Base-by-base conservation (phyloP, 1,140 invertebrate species). In the Microvelia longipes region DNA sequence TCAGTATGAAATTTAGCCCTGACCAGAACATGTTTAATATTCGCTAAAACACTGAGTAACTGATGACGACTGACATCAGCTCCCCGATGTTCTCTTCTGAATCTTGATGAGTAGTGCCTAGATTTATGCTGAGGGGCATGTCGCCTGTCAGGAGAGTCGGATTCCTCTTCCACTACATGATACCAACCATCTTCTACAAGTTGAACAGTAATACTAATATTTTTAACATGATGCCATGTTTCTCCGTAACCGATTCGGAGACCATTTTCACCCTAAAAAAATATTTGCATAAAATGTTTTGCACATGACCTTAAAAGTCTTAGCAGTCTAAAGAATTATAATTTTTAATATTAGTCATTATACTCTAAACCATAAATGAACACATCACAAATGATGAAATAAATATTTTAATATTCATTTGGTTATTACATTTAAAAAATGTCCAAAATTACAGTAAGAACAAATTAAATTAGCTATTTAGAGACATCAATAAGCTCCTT, bases 1-100 rank as follows among this genome's bases (percentile, higher is more conserved):
- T 96, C 93, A 0, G 91, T 92, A 78, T 98, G 93, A 79, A 90
- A 98, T 69, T 93, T 92, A 0, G 93, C 94, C 68, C 94, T 83
- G 28, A 98, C 84, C 74, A 98, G 83, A 19, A 98, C 75, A 29
- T 88, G 81, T 71, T 89, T 86, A 0, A 99, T 75, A 73, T 93
- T 85, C 2, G 87, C 83, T n/a, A 98, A 79, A 0, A 95, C 85
- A 28, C 87, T 85, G 77, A 98, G 86, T 75, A 98, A 89, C 75
- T 97, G 87, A 2, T 81, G 78, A 71, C 92, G 83, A 0, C 86
- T 85, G 1, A 91, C 90, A 5, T 82, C 74, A 63, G 82, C 83
- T 28, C 86, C 83, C 70, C 82, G 82, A 78, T 85, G 89, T 71
- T 86, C 83, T 50, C 35, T 25, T 78, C 86, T 76, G 79, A 81